A percentile compares a stretch with the other conserved stretches of the same genome.
These are phyloP conservation scores for Pararge aegeria DNA, from an alignment of 1,140 invertebrate genomes.

Conservation along the genomic window DNA sequence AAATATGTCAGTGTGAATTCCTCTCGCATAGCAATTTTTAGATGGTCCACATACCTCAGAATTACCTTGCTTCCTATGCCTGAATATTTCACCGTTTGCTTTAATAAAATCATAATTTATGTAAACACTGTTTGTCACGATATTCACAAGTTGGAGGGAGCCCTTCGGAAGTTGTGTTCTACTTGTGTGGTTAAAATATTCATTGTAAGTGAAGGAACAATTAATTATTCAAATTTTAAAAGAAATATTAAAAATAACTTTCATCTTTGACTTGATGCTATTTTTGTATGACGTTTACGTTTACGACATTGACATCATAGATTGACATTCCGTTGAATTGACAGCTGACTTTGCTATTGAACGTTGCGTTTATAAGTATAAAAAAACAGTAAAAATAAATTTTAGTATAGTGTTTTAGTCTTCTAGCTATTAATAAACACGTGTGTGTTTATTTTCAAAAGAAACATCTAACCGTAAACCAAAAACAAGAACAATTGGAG, in stretches of 20 bases:
- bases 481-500: no score
- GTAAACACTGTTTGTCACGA: conserved; percentile 50
- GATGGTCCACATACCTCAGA: conserved; percentile 47
- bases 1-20: not conserved
- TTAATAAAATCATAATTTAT: conserved; percentile 75
- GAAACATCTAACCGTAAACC: no score
- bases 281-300: conserved; percentile 48
- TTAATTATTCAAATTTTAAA: conserved; percentile 40
- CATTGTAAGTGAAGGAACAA: conserved; percentile 44
- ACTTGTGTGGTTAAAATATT: conserved; percentile 36
- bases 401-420: no score
- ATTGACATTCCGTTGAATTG: conserved; percentile 26
- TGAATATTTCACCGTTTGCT: conserved; percentile 67
- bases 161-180: conserved; percentile 39
- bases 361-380: conserved; percentile 26
- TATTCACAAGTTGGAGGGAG: conserved; percentile 41
- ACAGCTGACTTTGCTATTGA: conserved; percentile 24
- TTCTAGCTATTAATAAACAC: no score
- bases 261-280: conserved; percentile 73
- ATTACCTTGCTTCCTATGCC: conserved; percentile 68
- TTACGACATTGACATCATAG: conserved; percentile 24
- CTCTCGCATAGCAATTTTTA: conserved; percentile 5
- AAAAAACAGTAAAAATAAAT: no score
- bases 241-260: conserved; percentile 76
- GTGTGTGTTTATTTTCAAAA: no score